Base-by-base conservation (phyloP, 1,140 invertebrate genomes). In the Thalassaphorura encarpata region DNA sequence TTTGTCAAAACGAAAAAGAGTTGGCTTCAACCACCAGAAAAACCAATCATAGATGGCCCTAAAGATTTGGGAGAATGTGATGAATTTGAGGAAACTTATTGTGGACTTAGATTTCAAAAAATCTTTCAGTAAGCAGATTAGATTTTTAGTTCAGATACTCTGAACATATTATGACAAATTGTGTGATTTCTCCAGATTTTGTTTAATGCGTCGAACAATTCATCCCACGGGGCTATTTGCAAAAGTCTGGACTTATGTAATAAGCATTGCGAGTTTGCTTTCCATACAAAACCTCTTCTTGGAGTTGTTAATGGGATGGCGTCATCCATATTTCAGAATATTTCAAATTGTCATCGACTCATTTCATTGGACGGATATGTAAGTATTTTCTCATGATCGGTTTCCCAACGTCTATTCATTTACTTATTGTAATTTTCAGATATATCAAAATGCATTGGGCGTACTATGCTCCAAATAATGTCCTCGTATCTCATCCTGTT, bases 191-290 rank as follows among this genome's bases (percentile, higher is more conserved):
- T 28, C 18, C 19, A 58, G 56, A 33, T 16, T 48, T 8, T 53
- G 36, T n/a, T 11, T 59, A 21, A 29, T 59, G 31, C 45, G 27
- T 13, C 21, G 31, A 28, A 53, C 57, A 3, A 43, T 62, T 40
- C 61, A 62, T 54, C 56, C 61, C 11, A 31, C 40, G 19, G 61
- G 61, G 26, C 26, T 6, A 4, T 62, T 62, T 53, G 53, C 53
- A 1, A 58, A 36, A 33, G 26, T 29, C 29, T 62, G 61, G 61
- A 23, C 24, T 3, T 47, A 21, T 16, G 33, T 6, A 5, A 47
- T 49, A 31, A 24, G 24, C 26, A 6, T 43, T 18, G 31, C 41
- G 5, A 45, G 28, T 19, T 49, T 48, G 15, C 13, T 43, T 23
- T 6, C 21, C 52, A 15, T 19, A 21, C 4, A 21, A 28, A 26